Evolutionary conservation across 1,140 invertebrate species (phyloP), one percentile per base, ranked within the genome.

Genomic region (Eurosta solidaginis): DNA sequence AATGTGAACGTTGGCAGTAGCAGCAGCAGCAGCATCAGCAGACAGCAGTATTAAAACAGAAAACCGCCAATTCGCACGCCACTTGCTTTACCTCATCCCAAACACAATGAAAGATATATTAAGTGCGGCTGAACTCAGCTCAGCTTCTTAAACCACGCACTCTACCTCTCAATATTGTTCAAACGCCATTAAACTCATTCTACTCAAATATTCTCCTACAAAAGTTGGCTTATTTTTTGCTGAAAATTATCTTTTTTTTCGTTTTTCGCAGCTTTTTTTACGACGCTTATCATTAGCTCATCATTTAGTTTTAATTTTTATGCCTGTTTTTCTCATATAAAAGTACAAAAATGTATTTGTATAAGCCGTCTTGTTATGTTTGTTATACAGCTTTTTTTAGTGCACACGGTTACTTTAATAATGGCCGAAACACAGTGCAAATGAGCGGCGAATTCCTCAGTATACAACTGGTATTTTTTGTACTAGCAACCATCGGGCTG

Each of bases 31-130:
- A 36, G 74, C 47, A 27, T 17, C 25, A 50, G 25, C 74, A 74
- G n/a, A n/a, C n/a, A n/a, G n/a, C n/a, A 52, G 74, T 20, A 40
- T 14, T 42, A 14, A 44, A 36, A n/a, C n/a, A 22, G 68, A 20
- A 76, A 40, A 52, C 25, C 42, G n/a, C 20, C 22, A 54, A 76
- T 76, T 76, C 75, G 75, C 75, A 76, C 49, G 75, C 75, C 75
- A 76, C 75, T 76, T 76, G 75, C 75, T 9, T 42, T 9, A 36
- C 33, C 33, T 42, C n/a, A 52, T 22, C 22, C n/a, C n/a, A 3
- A 3, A 20, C 20, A 52, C 22, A 49, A 20, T 20, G 12, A 20
- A 17, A 40, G n/a, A 5, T 7, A 25, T 52, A 22, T 17, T 52
- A 22, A 52, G 20, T 7, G 29, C 29, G 12, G 27, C 33, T 68